Conservation (phyloP, 2,797 vertebrate species). For the Chelon auratus region DNA sequence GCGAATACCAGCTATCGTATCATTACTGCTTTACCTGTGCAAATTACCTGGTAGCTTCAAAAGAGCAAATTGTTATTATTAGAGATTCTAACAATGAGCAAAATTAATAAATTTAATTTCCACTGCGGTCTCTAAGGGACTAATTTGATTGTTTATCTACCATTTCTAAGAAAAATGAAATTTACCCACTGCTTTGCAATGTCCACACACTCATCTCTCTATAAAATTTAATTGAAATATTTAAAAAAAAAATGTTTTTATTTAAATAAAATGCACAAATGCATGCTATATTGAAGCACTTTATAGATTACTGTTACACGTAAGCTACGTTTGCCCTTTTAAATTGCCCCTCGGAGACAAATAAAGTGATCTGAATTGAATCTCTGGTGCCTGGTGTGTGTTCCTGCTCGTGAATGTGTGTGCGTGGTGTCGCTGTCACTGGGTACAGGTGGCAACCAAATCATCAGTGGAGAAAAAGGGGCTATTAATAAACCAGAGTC, state of each 20-base stretch:
- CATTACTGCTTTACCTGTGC: not conserved
- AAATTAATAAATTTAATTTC: not conserved
- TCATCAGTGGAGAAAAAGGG: conserved; percentile 51
- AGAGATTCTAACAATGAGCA: not conserved
- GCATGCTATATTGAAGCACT: too few species aligned
- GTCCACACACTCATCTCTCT: not conserved
- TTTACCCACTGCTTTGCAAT: not conserved
- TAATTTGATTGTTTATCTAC: not conserved
- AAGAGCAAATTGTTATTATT: not conserved
- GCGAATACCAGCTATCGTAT: not conserved
- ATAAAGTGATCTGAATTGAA: too few species aligned
- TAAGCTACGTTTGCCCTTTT: too few species aligned
- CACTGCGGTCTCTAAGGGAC: not conserved
- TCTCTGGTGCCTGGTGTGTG: conserved; percentile 1
- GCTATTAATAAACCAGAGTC: conserved; percentile 67
- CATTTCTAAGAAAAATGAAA: not conserved
- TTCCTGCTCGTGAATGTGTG: not conserved
- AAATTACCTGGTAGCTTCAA: too few species aligned
- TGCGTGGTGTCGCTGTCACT: conserved; percentile 21
- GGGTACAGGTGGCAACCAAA: conserved; percentile 69
- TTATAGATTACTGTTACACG: too few species aligned
- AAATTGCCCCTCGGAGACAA: too few species aligned
- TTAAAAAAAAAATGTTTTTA: not conserved
- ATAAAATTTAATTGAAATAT: too few species aligned
- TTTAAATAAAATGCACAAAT: too few species aligned